A percentile compares a stretch with the other conserved stretches of the same genome.
phyloP scores from a whole-genome alignment of 1,140 invertebrate species.

The Mactra quadrangularis region DNA sequence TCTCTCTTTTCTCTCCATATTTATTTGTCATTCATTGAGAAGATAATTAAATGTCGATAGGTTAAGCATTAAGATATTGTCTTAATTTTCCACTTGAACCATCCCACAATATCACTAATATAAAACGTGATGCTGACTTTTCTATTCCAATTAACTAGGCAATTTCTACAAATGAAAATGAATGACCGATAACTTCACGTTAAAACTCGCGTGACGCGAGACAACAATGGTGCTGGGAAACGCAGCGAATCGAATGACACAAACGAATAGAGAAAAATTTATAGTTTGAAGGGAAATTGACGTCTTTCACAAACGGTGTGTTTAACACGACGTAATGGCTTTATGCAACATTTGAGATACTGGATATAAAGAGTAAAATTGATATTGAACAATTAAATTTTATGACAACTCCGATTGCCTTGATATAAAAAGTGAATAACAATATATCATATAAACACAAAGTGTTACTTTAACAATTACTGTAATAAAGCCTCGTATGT shows the following conservation, averaged over 20 bases:
- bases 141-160: constrained; percentile 46
- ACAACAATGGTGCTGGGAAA: constrained; percentile 27
- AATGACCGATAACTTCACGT: constrained; percentile 38
- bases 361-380: constrained; percentile 28
- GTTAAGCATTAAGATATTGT: constrained; percentile 58
- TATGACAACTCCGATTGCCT: constrained; percentile 41
- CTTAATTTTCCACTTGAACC: constrained; percentile 55
- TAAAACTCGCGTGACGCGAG: constrained; percentile 3
- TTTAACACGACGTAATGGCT: constrained; percentile 31
- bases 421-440: constrained; percentile 52
- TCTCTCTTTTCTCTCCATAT: no score
- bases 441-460: constrained; percentile 54
- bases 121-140: constrained; percentile 45
- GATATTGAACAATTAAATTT: constrained; percentile 56
- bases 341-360: constrained; percentile 34
- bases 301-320: not conserved
- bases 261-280: constrained; percentile 11
- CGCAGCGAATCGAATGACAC: constrained; percentile 20
- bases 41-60: constrained; percentile 54
- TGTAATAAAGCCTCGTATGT: constrained; percentile 31
- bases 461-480: constrained; percentile 38
- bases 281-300: constrained; percentile 35
- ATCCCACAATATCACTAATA: constrained; percentile 39
- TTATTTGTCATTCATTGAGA: no score
- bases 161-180: constrained; percentile 54